Conservation (phyloP, 2,113 vertebrate genomes). For the Eolophus roseicapilla region DNA sequence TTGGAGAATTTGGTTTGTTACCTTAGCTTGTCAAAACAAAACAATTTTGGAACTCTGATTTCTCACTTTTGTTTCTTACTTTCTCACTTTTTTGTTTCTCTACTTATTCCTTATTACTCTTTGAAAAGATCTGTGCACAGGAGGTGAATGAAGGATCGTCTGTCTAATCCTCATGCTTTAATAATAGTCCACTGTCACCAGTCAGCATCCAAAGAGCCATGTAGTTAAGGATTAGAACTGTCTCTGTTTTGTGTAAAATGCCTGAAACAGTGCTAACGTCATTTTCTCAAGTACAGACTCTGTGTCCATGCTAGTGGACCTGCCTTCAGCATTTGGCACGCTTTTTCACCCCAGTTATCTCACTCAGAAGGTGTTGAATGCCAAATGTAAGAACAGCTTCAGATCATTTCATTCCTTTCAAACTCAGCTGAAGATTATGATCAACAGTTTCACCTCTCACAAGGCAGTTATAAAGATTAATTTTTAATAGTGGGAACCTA, state of each 20-base stretch:
- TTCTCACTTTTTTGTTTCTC: background rate
- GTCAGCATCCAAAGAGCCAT: background rate
- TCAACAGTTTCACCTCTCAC: background rate
- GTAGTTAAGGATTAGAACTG: background rate
- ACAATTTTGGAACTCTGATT: background rate
- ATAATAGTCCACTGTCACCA: background rate
- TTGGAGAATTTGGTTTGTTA: background rate
- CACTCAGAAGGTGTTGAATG: background rate
- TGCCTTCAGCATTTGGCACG: background rate
- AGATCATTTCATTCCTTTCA: background rate
- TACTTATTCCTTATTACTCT: background rate
- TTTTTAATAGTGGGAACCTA: background rate
- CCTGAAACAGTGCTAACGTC: background rate
- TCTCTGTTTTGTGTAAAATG: background rate
- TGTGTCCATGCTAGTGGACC: background rate
- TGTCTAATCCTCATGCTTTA: background rate
- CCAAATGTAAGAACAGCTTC: background rate
- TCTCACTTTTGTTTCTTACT: background rate
- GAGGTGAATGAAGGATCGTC: background rate
- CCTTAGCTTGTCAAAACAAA: slow-evolving; percentile 5
- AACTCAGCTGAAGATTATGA: background rate
- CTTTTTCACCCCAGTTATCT: background rate
- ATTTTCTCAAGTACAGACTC: background rate
- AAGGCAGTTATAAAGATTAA: background rate
- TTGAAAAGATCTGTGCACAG: background rate